These are phyloP conservation scores for Fissipunctia ypsillon DNA, from an alignment of 2,888 invertebrate genomes.

Conservation along the genomic window DNA sequence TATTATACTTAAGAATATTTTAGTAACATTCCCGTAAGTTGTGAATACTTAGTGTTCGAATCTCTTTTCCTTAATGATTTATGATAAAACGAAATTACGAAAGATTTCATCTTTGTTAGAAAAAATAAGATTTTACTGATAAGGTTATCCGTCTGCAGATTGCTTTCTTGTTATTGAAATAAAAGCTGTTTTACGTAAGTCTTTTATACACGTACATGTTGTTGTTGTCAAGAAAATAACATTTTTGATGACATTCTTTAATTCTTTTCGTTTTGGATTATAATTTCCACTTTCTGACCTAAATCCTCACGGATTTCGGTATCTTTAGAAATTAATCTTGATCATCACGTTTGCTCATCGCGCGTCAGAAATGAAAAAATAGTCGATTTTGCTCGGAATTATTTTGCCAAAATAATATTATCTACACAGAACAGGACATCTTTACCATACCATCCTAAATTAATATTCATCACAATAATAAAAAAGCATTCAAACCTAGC, in stretches of 20 bases:
- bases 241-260: no score
- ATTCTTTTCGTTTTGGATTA: not conserved
- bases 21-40: slow-evolving; percentile 13
- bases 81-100: slow-evolving; percentile 40
- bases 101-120: slow-evolving; percentile 26
- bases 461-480: not conserved
- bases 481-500: not conserved
- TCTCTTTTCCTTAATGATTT: slow-evolving; percentile 41
- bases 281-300: not conserved
- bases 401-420: not conserved
- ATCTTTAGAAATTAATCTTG: not conserved
- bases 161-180: slow-evolving; percentile 34
- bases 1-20: not conserved
- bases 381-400: not conserved
- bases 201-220: not conserved
- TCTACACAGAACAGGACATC: no score
- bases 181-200: not conserved
- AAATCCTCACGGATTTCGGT: not conserved
- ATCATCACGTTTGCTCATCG: not conserved
- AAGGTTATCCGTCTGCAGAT: slow-evolving; percentile 28
- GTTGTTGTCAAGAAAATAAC: not conserved
- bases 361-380: not conserved
- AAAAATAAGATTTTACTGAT: slow-evolving; percentile 26
- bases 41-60: slow-evolving; percentile 27
- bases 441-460: not conserved